These are phyloP conservation scores for Vicugna pacos DNA, from an alignment of 2,113 vertebrate genomes.

Conservation along the genomic window DNA sequence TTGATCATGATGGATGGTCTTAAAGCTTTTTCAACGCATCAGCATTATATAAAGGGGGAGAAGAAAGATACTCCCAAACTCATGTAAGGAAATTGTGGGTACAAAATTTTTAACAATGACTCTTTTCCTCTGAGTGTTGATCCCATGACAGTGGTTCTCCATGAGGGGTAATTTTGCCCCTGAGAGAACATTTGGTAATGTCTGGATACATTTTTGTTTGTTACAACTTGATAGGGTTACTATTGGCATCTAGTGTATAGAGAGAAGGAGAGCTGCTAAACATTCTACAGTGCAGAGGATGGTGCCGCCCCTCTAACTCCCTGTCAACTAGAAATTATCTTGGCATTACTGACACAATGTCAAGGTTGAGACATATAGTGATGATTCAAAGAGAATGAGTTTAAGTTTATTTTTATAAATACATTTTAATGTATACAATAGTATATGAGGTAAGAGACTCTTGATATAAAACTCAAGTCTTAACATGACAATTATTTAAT, in stretches of 20 bases:
- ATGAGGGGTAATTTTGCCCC: not conserved
- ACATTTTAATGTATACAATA: slow-evolving; percentile 50
- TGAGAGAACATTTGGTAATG: not conserved
- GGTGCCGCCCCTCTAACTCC: not conserved
- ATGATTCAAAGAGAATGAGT: not conserved
- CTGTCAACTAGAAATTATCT: not conserved
- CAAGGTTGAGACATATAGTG: not conserved
- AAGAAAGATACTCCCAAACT: not conserved
- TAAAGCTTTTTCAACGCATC: not conserved
- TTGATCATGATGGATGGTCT: not conserved
- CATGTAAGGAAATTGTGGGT: not conserved
- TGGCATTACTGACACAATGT: not conserved
- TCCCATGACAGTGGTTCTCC: not conserved
- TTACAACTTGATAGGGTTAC: not conserved
- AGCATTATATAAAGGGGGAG: not conserved
- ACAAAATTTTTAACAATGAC: not conserved
- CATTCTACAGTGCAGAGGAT: not conserved
- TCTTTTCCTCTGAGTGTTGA: not conserved
- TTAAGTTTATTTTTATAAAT: slow-evolving; percentile 57
- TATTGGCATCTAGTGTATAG: not conserved
- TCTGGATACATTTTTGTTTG: not conserved
- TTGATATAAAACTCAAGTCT: slow-evolving; percentile 20
- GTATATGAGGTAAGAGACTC: not conserved
- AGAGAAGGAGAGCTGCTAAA: not conserved
- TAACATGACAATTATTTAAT: not conserved